A percentile compares a stretch with the other conserved stretches of the same genome.
Evolutionary conservation across 2,888 invertebrate species (phyloP).

Genomic region (Napeogenes inachia): DNA sequence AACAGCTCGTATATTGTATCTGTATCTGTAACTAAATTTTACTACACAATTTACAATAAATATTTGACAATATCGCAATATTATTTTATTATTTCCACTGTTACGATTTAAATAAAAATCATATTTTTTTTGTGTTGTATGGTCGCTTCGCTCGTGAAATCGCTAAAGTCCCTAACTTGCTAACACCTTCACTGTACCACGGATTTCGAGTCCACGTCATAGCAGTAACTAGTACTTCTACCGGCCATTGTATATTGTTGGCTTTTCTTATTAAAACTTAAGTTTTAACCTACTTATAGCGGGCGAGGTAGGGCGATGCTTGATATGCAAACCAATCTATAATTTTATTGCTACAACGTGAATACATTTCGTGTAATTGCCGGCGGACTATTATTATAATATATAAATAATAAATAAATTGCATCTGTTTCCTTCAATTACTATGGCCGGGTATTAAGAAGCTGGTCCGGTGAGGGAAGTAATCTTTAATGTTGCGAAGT

Average conservation of each 20-base stretch:
- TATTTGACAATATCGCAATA: too few species aligned
- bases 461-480: constrained; percentile 29
- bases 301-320: constrained; percentile 33
- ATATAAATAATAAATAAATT: constrained; percentile 65
- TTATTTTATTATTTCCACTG: too few species aligned
- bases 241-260: constrained; percentile 60
- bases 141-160: constrained; percentile 24
- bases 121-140: not conserved
- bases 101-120: not conserved
- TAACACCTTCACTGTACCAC: constrained; percentile 32
- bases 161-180: constrained; percentile 27
- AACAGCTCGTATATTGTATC: not conserved
- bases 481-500: constrained; percentile 31
- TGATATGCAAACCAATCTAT: constrained; percentile 43
- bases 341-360: constrained; percentile 34
- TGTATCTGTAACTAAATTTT: not conserved
- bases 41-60: not conserved
- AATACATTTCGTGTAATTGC: constrained; percentile 49
- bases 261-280: constrained; percentile 65
- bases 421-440: constrained; percentile 53
- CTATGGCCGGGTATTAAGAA: constrained; percentile 29
- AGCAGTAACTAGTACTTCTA: constrained; percentile 63
- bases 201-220: constrained; percentile 48
- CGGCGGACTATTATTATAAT: constrained; percentile 48
- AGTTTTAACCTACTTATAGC: constrained; percentile 57